These are phyloP conservation scores for Microtus montanus DNA, from an alignment of 2,113 vertebrate genomes.

Conservation along the genomic window DNA sequence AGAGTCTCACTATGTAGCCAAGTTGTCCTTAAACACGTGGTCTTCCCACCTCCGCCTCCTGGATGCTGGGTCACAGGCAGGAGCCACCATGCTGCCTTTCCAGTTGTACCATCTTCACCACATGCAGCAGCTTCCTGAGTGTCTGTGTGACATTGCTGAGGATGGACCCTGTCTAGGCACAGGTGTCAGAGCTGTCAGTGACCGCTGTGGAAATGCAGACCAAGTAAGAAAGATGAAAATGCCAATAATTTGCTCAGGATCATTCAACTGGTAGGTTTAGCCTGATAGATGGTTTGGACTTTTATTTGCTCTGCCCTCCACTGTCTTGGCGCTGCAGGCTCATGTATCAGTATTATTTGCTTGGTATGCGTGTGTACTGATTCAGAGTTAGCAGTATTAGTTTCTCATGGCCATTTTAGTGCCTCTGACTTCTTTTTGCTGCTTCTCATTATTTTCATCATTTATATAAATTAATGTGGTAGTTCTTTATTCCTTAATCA, in stretches of 20 bases:
- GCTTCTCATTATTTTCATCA: conserved; percentile 12
- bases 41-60: background rate
- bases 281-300: background rate
- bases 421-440: background rate
- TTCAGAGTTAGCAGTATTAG: background rate
- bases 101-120: background rate
- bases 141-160: background rate
- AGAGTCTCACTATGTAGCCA: background rate
- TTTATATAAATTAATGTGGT: conserved; percentile 37
- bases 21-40: background rate
- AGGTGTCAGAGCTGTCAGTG: conserved; percentile 11
- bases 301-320: background rate
- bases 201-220: background rate
- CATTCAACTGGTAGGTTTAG: background rate
- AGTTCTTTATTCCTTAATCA: conserved; percentile 4
- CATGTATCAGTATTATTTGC: background rate
- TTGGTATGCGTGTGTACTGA: background rate
- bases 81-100: background rate
- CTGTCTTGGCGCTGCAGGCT: background rate
- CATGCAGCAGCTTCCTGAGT: background rate
- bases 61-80: background rate
- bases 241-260: background rate
- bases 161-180: background rate
- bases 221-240: conserved; percentile 17
- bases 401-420: conserved; percentile 10